A percentile compares a stretch with the other conserved stretches of the same genome.
These are phyloP conservation scores for Bombus affinis DNA, from an alignment of 1,140 invertebrate species.

Conservation along the genomic window DNA sequence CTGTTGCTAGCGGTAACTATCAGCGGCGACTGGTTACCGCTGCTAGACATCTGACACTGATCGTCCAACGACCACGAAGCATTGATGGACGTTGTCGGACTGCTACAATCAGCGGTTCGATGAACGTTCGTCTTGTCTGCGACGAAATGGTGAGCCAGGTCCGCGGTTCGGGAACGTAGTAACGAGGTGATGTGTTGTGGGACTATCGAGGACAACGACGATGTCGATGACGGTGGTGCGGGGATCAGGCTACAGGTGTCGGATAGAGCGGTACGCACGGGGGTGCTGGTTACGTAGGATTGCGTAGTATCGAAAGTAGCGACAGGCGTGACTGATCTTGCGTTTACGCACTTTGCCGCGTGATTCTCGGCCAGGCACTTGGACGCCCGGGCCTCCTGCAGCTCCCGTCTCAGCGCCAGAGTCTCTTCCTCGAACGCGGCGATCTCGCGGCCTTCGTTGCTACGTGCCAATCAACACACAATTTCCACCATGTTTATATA, in stretches of 20 bases:
- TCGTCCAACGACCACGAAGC: background rate
- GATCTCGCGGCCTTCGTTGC: constrained; percentile 79
- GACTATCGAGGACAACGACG: background rate
- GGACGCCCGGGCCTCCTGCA: constrained; percentile 78
- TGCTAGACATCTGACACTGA: background rate
- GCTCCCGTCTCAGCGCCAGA: constrained; percentile 78
- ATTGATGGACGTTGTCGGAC: background rate
- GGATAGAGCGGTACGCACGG: constrained; percentile 77
- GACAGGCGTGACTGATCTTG: constrained; percentile 73
- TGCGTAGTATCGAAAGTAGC: constrained; percentile 69
- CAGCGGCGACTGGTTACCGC: background rate
- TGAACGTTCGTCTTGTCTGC: constrained; percentile 17
- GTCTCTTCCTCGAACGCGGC: constrained; percentile 81
- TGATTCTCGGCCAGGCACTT: constrained; percentile 75
- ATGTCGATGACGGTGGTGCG: constrained; percentile 2
- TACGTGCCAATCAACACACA: constrained; percentile 65
- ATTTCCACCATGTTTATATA: constrained; percentile 48
- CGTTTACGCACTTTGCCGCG: constrained; percentile 80
- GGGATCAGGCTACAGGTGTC: constrained; percentile 48
- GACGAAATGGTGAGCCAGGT: constrained; percentile 29
- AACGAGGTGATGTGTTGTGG: constrained; percentile 8
- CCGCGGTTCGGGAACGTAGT: constrained; percentile 44
- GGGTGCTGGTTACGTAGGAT: constrained; percentile 77
- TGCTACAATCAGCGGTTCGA: constrained; percentile 12
- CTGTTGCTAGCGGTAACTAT: too few species aligned